These are phyloP conservation scores for Pristionchus mayeri DNA, from an alignment of 2,888 invertebrate species.

Conservation along the genomic window DNA sequence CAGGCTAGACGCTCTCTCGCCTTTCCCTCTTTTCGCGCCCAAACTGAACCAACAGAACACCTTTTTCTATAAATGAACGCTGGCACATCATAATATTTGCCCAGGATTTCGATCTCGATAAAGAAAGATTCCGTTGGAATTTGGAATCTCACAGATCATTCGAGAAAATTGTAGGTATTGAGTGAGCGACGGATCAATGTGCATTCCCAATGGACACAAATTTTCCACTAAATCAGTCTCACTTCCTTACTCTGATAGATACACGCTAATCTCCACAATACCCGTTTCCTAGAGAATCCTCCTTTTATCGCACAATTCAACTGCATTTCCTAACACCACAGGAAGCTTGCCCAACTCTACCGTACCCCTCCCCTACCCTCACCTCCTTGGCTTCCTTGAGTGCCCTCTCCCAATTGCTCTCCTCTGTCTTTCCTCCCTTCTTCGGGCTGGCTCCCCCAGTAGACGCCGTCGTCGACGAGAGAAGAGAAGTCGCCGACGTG, in stretches of 20 bases:
- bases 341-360: neutral
- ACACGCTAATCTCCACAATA: no score
- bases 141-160: no score
- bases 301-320: no score
- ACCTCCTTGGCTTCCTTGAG: constrained; percentile 47
- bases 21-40: neutral
- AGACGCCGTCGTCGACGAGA: neutral
- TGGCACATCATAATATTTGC: constrained; percentile 2
- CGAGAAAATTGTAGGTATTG: no score
- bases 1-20: neutral
- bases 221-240: no score
- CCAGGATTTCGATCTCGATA: neutral
- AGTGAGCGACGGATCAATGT: no score
- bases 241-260: no score
- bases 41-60: neutral
- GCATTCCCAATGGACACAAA: no score
- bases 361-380: neutral
- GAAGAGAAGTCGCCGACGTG: neutral
- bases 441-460: neutral
- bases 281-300: no score
- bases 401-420: constrained; percentile 42
- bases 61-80: neutral
- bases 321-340: no score
- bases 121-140: no score
- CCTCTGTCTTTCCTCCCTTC: neutral